Base-by-base conservation (phyloP, 2,113 vertebrate genomes). In the Pteronura brasiliensis region DNA sequence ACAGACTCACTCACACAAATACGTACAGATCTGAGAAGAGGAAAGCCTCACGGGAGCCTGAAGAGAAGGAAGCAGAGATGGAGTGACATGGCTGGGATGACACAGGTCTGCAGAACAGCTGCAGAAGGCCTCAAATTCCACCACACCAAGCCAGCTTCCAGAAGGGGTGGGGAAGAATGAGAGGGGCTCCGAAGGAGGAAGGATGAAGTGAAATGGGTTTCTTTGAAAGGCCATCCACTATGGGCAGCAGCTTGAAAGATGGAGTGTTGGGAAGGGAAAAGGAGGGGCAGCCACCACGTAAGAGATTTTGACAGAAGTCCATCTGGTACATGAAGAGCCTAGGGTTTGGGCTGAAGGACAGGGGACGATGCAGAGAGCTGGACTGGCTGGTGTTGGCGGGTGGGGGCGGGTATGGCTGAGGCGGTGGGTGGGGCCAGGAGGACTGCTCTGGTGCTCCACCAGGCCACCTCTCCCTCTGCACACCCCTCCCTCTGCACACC, bases 101-200 rank as follows among this genome's bases (percentile, higher is more conserved):
- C 59, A 72, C 39, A 59, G 34, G 3, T n/a, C 63, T 20, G 1
- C 25, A 52, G 52, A 42, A 17, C 17, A n/a, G 31, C 44, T 11
- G 12, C 29, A 52, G 61, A 81, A 65, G 57, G 15, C 34, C 69
- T 57, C 36, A 82, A 82, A 44, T 4, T 21, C 18, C 71, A 15
- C n/a, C 63, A 23, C n/a, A 31, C 39, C 29, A 25, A 18, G 34
- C 10, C 36, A 29, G 49, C 6, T 4, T 72, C 44, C 85, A 31
- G 29, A n/a, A n/a, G 14, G 4, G 4, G 15, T 0, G 9, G 34
- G 31, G 49, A 6, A 36, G 12, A 20, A 29, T 42, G 2, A 20
- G 25, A 72, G 9, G 20, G 2, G 39, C 77, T 72, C 34, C 76
- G 7, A 1, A 1, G 3, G 47, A 59, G 20, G 36, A 90, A 52